Percentiles rank a stretch among this genome's conserved stretches.
phyloP scores from a whole-genome alignment of 2,113 vertebrate genomes.

The Gnathonemus echidnorhynchus region DNA sequence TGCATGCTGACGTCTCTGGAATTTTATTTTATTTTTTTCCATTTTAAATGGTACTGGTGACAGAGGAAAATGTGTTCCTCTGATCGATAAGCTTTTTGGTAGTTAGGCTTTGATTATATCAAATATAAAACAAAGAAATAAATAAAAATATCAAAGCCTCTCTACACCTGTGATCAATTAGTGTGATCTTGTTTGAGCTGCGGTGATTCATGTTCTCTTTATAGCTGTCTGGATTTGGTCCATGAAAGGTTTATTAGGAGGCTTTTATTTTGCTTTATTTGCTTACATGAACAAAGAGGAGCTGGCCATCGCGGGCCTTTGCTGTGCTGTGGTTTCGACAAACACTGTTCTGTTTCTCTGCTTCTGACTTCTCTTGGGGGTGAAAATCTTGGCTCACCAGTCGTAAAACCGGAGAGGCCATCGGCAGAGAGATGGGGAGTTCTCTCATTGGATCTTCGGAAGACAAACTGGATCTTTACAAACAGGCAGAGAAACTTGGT shows the following conservation, averaged over 20 bases:
- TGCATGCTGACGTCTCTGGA: background rate
- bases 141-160: background rate
- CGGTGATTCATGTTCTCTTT: background rate
- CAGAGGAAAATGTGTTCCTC: too few relatives aligned
- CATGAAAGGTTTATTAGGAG: background rate
- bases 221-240: background rate
- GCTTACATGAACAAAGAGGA: background rate
- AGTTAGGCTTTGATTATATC: background rate
- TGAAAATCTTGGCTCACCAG: background rate
- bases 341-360: background rate
- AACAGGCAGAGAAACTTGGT: background rate
- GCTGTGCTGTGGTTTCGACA: background rate
- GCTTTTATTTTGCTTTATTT: background rate
- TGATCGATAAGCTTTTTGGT: background rate
- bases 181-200: background rate
- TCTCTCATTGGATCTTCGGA: background rate
- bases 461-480: background rate
- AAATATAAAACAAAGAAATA: background rate
- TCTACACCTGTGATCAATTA: background rate
- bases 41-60: background rate
- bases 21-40: background rate
- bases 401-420: background rate
- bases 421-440: background rate
- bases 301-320: background rate
- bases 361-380: background rate